A percentile compares a stretch with the other conserved stretches of the same genome.
These are phyloP conservation scores for Diacarnus erythraeanus DNA, from an alignment of 37 sponge, comb jelly and placozoan species.

Conservation along the genomic window DNA sequence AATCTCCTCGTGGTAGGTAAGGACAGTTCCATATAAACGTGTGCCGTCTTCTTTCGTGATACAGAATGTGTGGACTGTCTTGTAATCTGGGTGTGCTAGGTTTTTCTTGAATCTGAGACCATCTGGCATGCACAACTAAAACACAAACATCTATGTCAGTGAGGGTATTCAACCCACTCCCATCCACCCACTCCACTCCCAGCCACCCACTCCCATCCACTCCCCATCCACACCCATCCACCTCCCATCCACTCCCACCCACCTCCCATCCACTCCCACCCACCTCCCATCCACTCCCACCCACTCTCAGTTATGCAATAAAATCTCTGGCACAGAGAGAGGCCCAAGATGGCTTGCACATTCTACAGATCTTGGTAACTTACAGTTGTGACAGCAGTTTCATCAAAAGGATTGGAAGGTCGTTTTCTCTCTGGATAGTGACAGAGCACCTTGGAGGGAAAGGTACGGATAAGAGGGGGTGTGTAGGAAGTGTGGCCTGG, in stretches of 20 bases:
- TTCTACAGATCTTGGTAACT: slow-evolving; percentile 1
- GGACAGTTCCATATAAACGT: slow-evolving; percentile 61
- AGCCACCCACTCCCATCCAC: too few species aligned
- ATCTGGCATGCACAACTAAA: slow-evolving; percentile 80
- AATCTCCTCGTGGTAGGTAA: slow-evolving; percentile 68
- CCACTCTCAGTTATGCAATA: neutral
- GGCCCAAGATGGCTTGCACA: neutral
- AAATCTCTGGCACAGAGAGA: neutral
- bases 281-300: too few species aligned
- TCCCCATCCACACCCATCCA: too few species aligned
- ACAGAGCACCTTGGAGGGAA: slow-evolving; percentile 37
- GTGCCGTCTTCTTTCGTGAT: slow-evolving; percentile 89
- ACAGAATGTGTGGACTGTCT: slow-evolving; percentile 77
- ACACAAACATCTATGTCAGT: neutral
- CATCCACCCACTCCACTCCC: too few species aligned
- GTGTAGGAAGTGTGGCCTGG: slow-evolving; percentile 2
- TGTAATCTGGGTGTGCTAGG: slow-evolving; percentile 5
- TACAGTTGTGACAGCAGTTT: slow-evolving; percentile 60
- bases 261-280: too few species aligned
- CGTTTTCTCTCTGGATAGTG: slow-evolving; percentile 53
- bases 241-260: too few species aligned
- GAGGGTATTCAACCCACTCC: too few species aligned
- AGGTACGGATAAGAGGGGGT: slow-evolving; percentile 41
- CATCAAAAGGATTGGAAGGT: slow-evolving; percentile 57
- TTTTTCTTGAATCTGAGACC: slow-evolving; percentile 67